Percentiles rank a stretch among this genome's conserved stretches.
Conservation (phyloP, 2,113 vertebrate genomes). For the Rhea americana region DNA sequence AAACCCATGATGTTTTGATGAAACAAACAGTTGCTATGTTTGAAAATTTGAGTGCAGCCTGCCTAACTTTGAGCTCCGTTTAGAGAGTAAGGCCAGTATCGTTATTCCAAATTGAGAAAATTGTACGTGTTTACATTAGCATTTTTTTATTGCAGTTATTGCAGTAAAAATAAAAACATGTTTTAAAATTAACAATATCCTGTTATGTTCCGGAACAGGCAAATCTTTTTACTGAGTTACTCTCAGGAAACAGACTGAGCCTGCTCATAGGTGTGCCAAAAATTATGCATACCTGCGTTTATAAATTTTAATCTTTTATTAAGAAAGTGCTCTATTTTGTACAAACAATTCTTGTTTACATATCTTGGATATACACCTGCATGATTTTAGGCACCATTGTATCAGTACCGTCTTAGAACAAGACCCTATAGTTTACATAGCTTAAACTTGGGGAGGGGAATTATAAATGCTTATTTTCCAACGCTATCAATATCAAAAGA, state of each 20-base stretch:
- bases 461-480: rapidly evolving
- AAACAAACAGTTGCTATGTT: background rate
- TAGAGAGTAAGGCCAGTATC: background rate
- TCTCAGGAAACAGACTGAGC: background rate
- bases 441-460: background rate
- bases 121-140: background rate
- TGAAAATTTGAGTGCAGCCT: background rate
- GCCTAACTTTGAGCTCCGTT: background rate
- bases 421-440: background rate
- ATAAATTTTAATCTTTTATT: background rate
- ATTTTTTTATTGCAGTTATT: background rate
- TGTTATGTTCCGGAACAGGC: background rate
- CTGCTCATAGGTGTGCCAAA: background rate
- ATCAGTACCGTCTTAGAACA: background rate
- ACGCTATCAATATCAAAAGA: rapidly evolving
- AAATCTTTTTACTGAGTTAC: background rate
- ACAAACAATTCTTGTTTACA: background rate
- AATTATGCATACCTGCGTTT: rapidly evolving
- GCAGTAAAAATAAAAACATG: background rate
- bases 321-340: background rate
- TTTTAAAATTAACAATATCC: background rate
- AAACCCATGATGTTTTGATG: background rate
- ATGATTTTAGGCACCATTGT: background rate
- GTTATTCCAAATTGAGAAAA: background rate
- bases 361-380: rapidly evolving